Percentiles rank a stretch among this genome's conserved stretches.
Evolutionary conservation across 2,113 vertebrate species (phyloP).

Genomic region (Tenebrosternarchus preto): DNA sequence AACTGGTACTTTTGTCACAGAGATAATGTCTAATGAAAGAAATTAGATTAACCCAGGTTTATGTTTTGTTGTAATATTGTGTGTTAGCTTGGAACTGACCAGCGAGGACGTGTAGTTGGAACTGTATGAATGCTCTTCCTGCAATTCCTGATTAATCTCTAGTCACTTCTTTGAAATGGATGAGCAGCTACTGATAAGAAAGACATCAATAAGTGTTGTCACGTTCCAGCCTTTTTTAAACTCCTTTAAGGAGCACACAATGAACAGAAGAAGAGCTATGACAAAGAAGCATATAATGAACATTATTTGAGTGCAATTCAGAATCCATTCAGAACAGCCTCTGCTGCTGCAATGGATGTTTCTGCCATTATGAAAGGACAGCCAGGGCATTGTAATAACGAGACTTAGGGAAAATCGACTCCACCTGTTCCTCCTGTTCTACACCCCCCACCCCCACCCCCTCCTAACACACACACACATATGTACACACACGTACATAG

Average conservation of each 20-base stretch:
- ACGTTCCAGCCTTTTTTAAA: constrained; percentile 7
- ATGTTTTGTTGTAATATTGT: not conserved
- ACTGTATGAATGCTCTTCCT: constrained; percentile 57
- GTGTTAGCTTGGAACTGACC: not conserved
- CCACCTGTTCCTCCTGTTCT: not conserved
- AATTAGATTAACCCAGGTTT: not conserved
- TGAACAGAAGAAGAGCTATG: constrained; percentile 8
- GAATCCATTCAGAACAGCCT: constrained; percentile 19
- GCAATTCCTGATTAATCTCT: constrained; percentile 42
- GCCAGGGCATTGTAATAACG: constrained; percentile 24
- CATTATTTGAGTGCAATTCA: constrained; percentile 18
- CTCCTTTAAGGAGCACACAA: constrained; percentile 25
- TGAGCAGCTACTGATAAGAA: constrained; percentile 26
- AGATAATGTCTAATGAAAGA: not conserved
- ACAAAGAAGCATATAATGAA: constrained; percentile 25
- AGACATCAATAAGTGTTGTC: constrained; percentile 37
- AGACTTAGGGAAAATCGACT: constrained; percentile 31
- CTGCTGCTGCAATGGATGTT: not conserved
- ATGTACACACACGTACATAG: constrained; percentile 14
- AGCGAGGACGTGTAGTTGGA: constrained; percentile 41
- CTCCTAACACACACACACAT: constrained; percentile 3
- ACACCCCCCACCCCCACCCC: too few relatives aligned
- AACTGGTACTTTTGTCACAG: not conserved
- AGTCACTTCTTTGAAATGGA: constrained; percentile 35
- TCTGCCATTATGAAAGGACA: constrained; percentile 18